These are phyloP conservation scores for Phaethornis superciliosus DNA, from an alignment of 2,113 vertebrate genomes.

Conservation along the genomic window DNA sequence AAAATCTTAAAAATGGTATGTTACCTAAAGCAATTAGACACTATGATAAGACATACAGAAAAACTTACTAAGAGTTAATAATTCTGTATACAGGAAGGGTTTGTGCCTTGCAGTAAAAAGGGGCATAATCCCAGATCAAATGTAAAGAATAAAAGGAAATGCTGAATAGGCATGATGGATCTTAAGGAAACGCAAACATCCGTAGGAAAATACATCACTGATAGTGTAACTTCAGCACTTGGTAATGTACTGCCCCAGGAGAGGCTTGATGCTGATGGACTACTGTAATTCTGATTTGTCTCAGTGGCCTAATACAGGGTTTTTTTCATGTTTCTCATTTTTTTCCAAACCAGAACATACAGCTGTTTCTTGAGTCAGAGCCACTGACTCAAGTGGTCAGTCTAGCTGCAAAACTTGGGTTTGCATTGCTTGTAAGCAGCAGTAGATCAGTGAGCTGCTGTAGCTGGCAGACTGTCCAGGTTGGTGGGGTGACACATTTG, in stretches of 20 bases:
- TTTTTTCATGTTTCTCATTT: not conserved
- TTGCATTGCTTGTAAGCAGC: not conserved
- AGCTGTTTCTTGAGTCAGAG: not conserved
- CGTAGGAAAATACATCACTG: not conserved
- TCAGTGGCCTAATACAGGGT: not conserved
- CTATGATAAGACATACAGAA: not conserved
- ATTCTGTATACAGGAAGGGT: not conserved
- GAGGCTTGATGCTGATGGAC: not conserved
- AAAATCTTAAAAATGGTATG: not conserved
- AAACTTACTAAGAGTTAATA: not conserved
- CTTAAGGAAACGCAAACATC: slow-evolving; percentile 37
- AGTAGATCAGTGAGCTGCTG: not conserved
- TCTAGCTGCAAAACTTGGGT: not conserved
- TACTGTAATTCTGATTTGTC: not conserved
- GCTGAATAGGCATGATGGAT: not conserved
- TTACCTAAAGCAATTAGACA: not conserved
- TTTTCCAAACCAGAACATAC: not conserved
- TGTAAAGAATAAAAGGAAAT: slow-evolving; percentile 18
- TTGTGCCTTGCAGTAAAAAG: not conserved
- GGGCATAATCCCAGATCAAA: not conserved
- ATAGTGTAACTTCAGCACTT: not conserved
- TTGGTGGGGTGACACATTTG: not conserved
- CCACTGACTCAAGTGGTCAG: not conserved
- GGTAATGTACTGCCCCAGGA: not conserved
- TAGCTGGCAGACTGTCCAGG: not conserved